Evolutionary conservation across 2,888 invertebrate species (phyloP), one percentile per base, ranked within the genome.

Genomic region (Volucella inanis): DNA sequence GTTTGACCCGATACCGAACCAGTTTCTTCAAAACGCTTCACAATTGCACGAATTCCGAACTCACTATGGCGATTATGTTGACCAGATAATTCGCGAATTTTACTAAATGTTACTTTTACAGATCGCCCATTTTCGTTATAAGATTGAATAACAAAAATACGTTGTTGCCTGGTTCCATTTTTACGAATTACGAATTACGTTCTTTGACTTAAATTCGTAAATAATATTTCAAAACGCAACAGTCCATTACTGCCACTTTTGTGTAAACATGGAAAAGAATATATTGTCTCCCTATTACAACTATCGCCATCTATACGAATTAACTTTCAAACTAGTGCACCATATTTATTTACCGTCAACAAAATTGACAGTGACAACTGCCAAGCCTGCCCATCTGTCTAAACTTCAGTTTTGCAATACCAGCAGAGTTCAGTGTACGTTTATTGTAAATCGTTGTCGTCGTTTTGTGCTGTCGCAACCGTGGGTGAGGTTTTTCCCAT

Each of bases 341-440:
- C 6, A 8, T 49, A 50, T 76, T 71, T 76, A 67, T 65, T 49
- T 71, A 70, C 57, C 64, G 64, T 74, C 61, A 74, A 64, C 55
- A 62, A 49, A 74, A 39, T 47, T 79, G 79, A 79, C 84, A 84
- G 65, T 79, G 79, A 79, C 84, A 84, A 61, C 75, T 84, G 84
- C 84, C 82, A 82, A 78, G 82, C 80, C 64, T 68, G 72, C 49
- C 65, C 79, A 79, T 84, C 83, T 79, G 79, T 75, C 75, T 54
- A 71, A 31, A 64, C 47, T 71, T 65, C 71, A 65, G 8, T 57
- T 43, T 43, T 45, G 11, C n/a, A 52, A 15, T 18, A 41, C 8
- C 2, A 15, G 43, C 84, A 31, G 31, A 76, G 84, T 84, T 76
- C 80, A 84, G 79, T 84, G 80, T 76, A 71, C 39, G 64, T 67